These are phyloP conservation scores for Lepeophtheirus nordmannii DNA, from an alignment of 2,888 invertebrate genomes.

Conservation along the genomic window DNA sequence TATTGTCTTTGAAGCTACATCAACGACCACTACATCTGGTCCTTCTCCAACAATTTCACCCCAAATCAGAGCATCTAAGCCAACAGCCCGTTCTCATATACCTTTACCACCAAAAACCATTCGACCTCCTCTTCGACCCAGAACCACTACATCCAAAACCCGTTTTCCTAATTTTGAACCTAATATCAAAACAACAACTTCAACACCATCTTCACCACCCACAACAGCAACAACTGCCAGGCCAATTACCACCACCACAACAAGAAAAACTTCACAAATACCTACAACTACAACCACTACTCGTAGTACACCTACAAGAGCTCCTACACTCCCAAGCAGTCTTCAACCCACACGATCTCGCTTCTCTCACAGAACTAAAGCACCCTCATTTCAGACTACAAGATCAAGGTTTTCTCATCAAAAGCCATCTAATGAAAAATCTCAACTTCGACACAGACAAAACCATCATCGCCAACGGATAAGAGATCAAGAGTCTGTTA, in stretches of 20 bases:
- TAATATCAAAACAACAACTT: background rate
- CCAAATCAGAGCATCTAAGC: background rate
- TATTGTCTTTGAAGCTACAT: background rate
- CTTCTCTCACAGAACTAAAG: background rate
- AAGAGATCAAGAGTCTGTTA: background rate
- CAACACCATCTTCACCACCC: background rate
- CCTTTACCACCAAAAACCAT: conserved; percentile 8
- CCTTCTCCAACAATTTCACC: background rate
- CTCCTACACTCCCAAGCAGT: too few species aligned
- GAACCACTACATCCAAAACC: background rate
- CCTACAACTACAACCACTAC: background rate
- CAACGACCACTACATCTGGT: background rate
- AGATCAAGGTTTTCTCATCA: background rate
- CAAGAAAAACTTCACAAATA: background rate
- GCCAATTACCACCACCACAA: background rate
- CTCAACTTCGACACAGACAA: background rate
- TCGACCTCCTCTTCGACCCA: background rate
- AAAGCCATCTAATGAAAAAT: background rate
- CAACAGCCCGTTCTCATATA: background rate
- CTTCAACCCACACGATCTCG: background rate
- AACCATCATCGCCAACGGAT: background rate
- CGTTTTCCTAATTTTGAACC: background rate
- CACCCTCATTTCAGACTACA: background rate
- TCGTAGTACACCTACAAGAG: background rate
- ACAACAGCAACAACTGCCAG: background rate